These are phyloP conservation scores for Megalonaias nervosa DNA, from an alignment of 1,140 invertebrate species.

Conservation along the genomic window DNA sequence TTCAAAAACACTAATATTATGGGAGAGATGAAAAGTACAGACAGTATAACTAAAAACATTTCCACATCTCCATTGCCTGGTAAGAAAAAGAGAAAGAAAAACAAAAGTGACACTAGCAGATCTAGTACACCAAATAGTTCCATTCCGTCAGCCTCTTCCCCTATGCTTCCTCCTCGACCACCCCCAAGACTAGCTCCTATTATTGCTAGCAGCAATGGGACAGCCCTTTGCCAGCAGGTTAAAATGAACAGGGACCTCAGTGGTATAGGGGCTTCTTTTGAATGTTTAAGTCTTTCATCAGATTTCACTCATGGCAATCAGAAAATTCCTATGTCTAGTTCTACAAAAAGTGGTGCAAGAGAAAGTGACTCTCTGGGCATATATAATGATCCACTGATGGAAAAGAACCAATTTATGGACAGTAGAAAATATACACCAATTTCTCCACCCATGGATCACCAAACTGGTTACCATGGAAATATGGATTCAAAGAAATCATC, in stretches of 20 bases:
- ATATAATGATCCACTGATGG: too few relatives aligned
- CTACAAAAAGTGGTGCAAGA: neutral
- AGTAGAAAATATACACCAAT: too few relatives aligned
- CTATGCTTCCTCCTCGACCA: conserved; percentile 19
- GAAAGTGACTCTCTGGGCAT: too few relatives aligned
- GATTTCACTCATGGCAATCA: conserved; percentile 8
- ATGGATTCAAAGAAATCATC: too few relatives aligned
- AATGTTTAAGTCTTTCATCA: neutral
- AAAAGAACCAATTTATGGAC: too few relatives aligned
- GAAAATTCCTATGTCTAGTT: conserved; percentile 1
- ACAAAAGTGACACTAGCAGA: conserved; percentile 15
- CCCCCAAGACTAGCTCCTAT: conserved; percentile 37
- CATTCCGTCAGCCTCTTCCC: neutral
- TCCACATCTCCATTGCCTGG: conserved; percentile 10
- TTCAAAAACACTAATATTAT: neutral
- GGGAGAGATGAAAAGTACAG: neutral
- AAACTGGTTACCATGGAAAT: too few relatives aligned
- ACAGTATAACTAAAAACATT: neutral
- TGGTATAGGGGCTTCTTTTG: neutral
- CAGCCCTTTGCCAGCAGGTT: neutral
- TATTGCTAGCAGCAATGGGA: neutral
- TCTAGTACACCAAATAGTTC: conserved; percentile 24
- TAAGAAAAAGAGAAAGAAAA: conserved; percentile 24
- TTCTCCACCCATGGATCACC: too few relatives aligned
- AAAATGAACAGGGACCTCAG: conserved; percentile 7